These are phyloP conservation scores for Corynorhinus townsendii DNA, from an alignment of 2,113 vertebrate species.

Conservation along the genomic window DNA sequence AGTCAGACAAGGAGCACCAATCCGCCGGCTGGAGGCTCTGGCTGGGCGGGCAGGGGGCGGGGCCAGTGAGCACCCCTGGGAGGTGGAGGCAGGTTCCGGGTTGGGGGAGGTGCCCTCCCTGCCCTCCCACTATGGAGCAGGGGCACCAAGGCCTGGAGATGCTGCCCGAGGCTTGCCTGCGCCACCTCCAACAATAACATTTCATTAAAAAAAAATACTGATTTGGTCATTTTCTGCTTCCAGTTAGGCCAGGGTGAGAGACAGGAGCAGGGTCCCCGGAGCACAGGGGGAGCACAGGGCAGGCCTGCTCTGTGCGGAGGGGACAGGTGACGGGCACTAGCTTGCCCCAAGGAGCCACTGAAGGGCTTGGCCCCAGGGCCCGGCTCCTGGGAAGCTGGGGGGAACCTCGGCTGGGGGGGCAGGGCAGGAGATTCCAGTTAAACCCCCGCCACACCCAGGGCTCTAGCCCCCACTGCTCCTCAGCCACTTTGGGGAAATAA, in stretches of 20 bases:
- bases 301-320: not conserved
- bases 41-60: not conserved
- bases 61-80: not conserved
- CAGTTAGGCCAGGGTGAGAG: conserved; percentile 65
- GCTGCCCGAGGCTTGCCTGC: conserved; percentile 54
- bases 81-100: not conserved
- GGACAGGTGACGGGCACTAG: fast-evolving
- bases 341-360: fast-evolving
- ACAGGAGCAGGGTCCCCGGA: not conserved
- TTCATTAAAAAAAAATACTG: conserved; percentile 79
- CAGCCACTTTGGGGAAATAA: conserved; percentile 45
- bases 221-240: conserved; percentile 79
- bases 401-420: not conserved
- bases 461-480: not conserved
- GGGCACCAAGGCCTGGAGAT: conserved; percentile 18
- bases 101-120: not conserved
- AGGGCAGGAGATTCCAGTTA: conserved; percentile 48
- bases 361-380: not conserved
- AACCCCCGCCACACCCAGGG: not conserved
- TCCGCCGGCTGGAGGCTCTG: not conserved
- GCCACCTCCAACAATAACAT: conserved; percentile 35
- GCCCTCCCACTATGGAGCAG: not conserved
- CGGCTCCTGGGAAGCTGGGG: not conserved
- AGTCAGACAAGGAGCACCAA: conserved; percentile 78
- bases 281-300: not conserved